Evolutionary conservation across 2,888 invertebrate species (phyloP), one percentile per base, ranked within the genome.

Genomic region (Serrognathus titanus): DNA sequence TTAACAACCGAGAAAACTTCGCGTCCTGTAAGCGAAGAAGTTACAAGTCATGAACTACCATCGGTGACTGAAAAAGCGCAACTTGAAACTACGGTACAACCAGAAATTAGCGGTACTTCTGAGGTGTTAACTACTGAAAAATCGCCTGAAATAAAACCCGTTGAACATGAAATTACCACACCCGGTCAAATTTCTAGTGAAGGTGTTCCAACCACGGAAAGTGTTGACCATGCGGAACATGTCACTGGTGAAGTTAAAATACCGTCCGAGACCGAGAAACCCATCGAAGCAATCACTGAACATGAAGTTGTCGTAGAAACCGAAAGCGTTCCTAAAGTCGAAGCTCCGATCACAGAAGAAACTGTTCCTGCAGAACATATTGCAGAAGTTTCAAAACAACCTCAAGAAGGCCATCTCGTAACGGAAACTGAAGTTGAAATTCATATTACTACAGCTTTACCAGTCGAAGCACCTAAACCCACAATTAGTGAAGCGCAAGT

Each of bases 331-430:
- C 41, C 52, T 51, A 35, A 45, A 49, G 62, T 48, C 50, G 37
- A 51, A 40, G 11, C 13, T n/a, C 61, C 62, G 35, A 49, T 31
- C 24, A 31, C 62, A 8, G 65, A 66, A 57, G 53, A 59, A 50
- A 61, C 53, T 45, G 4, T 50, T 24, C n/a, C 61, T 24, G 58
- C 53, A 54, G 37, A 39, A 20, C 24, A 4, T 10, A 39, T 11
- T 10, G 4, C 39, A 39, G 39, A 39, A 3, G 7, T 39, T 39
- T 7, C 39, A 39, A 39, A 39, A 11, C 11, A 39, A 39, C n/a
- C 12, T 9, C 12, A 11, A n/a, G 39, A 39, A n/a, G 39, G 10
- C 4, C 39, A 39, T 11, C 1, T 12, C n/a, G 39, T 6, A 10
- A 39, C 9, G n/a, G 39, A 37, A n/a, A 36, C 31, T 4, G 39